phyloP scores from a whole-genome alignment of 2,888 invertebrate species.

The Eilema depressum region DNA sequence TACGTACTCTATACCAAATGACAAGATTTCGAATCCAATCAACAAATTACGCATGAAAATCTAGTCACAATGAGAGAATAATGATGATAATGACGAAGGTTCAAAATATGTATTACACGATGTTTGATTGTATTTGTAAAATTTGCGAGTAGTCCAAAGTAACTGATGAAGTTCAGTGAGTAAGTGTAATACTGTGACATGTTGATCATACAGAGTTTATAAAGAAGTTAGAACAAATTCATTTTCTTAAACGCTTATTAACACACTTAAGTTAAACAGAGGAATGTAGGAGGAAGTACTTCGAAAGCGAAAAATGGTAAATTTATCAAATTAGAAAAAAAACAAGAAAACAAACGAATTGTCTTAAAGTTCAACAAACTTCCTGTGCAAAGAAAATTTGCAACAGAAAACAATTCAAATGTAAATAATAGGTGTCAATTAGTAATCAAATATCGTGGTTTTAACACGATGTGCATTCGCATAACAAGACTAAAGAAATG shows the following conservation, averaged over 20 bases:
- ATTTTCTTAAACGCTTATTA: background rate
- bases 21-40: background rate
- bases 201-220: slow-evolving; percentile 1
- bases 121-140: background rate
- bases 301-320: too few species aligned
- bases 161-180: background rate
- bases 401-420: too few species aligned
- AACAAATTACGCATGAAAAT: background rate
- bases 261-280: background rate
- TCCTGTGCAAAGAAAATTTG: too few species aligned
- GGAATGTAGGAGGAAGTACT: too few species aligned
- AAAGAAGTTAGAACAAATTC: background rate
- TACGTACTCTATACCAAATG: too few species aligned
- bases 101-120: background rate
- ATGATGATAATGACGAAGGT: background rate
- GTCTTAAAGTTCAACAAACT: too few species aligned
- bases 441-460: too few species aligned
- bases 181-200: background rate
- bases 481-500: too few species aligned
- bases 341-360: too few species aligned
- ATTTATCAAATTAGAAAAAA: too few species aligned
- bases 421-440: too few species aligned
- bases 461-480: too few species aligned
- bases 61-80: background rate
- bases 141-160: background rate